These are phyloP conservation scores for Dryas iulia DNA, from an alignment of 1,140 invertebrate species.

Conservation along the genomic window DNA sequence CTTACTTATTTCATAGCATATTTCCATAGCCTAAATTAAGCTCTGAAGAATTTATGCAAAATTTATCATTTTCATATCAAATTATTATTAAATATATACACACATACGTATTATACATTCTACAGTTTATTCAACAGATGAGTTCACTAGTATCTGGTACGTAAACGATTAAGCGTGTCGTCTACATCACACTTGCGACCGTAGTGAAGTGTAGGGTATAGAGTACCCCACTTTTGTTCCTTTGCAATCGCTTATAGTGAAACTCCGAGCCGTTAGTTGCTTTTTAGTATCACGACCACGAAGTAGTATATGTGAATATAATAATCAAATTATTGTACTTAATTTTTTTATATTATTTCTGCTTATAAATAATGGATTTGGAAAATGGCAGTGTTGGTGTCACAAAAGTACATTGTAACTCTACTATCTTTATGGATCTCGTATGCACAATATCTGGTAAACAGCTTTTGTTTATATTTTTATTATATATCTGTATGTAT, in stretches of 20 bases:
- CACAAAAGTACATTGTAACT: slow-evolving; percentile 19
- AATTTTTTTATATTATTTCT: background rate
- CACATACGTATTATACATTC: too few relatives aligned
- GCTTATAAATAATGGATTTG: slow-evolving; percentile 25
- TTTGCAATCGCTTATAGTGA: slow-evolving; percentile 3
- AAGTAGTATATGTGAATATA: background rate
- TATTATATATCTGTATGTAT: background rate
- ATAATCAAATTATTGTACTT: background rate
- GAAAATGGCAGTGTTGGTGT: slow-evolving; percentile 27
- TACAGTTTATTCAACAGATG: background rate
- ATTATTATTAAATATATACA: background rate
- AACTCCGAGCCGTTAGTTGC: slow-evolving; percentile 3
- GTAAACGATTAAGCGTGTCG: background rate
- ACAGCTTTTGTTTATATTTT: slow-evolving; percentile 9
- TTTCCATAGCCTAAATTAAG: too few relatives aligned
- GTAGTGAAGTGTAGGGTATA: background rate
- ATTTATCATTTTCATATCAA: background rate
- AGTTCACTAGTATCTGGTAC: background rate
- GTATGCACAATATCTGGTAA: slow-evolving; percentile 36
- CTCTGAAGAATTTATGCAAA: too few relatives aligned
- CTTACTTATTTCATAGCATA: too few relatives aligned
- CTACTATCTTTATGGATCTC: slow-evolving; percentile 39
- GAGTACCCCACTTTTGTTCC: slow-evolving; percentile 3
- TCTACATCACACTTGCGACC: background rate
- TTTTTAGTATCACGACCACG: background rate